These are phyloP conservation scores for Brachionus manjavacas DNA, from an alignment of 1,140 invertebrate species.

Conservation along the genomic window DNA sequence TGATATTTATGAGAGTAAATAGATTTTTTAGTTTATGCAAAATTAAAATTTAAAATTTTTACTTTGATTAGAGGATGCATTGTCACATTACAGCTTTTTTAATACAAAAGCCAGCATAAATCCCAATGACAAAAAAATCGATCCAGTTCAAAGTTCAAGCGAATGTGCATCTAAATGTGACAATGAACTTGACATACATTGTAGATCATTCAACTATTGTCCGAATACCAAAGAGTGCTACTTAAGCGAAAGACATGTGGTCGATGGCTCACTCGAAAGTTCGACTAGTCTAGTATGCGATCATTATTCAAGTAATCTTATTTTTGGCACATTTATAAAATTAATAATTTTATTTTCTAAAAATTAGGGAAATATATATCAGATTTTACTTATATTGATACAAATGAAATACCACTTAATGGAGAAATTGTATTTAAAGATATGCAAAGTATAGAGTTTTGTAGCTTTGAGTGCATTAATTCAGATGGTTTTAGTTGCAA, in stretches of 20 bases:
- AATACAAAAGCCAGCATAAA: background rate
- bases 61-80: constrained; percentile 13
- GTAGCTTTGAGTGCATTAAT: constrained; percentile 27
- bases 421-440: constrained; percentile 16
- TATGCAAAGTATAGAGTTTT: background rate
- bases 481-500: constrained; percentile 22
- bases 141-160: background rate
- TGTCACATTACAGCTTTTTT: constrained; percentile 22
- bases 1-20: constrained; percentile 38
- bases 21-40: background rate
- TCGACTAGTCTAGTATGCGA: background rate
- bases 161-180: constrained; percentile 34
- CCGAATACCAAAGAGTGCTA: constrained; percentile 8
- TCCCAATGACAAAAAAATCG: background rate
- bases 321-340: background rate
- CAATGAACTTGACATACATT: constrained; percentile 24
- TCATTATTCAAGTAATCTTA: constrained; percentile 26
- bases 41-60: background rate
- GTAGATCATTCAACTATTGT: constrained; percentile 36
- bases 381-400: constrained; percentile 36
- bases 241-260: constrained; percentile 11
- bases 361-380: constrained; percentile 13
- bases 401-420: background rate
- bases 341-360: background rate
- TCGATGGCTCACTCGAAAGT: background rate